These are phyloP conservation scores for Pelodiscus sinensis DNA, from an alignment of 2,113 vertebrate genomes.

Conservation along the genomic window DNA sequence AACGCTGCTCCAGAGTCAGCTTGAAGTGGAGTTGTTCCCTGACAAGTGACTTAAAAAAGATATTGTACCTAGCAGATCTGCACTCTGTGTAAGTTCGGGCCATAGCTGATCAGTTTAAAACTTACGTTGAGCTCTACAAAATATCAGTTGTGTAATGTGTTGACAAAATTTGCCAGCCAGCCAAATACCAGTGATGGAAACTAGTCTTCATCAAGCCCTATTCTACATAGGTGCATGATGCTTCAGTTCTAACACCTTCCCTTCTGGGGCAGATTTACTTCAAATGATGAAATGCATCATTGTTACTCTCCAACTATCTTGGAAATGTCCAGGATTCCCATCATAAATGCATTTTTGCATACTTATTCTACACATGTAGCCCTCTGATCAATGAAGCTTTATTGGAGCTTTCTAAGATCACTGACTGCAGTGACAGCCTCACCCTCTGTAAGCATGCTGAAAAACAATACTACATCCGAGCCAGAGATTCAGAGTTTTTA, in stretches of 20 bases:
- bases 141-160: not conserved
- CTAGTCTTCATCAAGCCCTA: not conserved
- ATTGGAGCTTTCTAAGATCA: not conserved
- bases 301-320: not conserved
- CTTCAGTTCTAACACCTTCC: no score
- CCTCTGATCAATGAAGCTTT: not conserved
- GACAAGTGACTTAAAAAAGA: not conserved
- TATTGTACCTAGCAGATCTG: not conserved
- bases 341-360: not conserved
- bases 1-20: not conserved
- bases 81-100: not conserved
- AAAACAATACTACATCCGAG: not conserved
- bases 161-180: not conserved
- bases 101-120: not conserved
- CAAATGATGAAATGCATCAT: not conserved
- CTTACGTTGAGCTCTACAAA: slow-evolving; percentile 13
- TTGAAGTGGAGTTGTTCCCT: slow-evolving; percentile 7
- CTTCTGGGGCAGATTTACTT: not conserved
- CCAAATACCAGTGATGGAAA: not conserved
- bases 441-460: not conserved
- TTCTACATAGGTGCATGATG: no score
- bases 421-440: not conserved
- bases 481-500: not conserved
- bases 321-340: not conserved
- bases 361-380: not conserved